Percentiles rank a stretch among this genome's conserved stretches.
These are phyloP conservation scores for Apogon hyalosoma DNA, from an alignment of 2,797 vertebrate species.

Conservation along the genomic window DNA sequence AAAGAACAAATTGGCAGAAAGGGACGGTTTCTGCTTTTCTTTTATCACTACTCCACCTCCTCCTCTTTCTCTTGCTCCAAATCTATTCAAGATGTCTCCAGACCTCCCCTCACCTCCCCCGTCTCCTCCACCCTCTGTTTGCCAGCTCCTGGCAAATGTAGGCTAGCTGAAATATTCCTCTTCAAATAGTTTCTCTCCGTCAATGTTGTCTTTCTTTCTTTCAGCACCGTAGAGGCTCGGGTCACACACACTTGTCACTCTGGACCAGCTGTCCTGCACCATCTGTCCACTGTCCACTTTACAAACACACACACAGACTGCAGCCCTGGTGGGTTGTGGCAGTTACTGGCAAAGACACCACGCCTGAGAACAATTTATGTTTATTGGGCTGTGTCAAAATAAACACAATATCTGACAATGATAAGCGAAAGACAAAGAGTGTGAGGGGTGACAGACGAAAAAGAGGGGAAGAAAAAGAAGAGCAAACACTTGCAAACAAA, in stretches of 20 bases:
- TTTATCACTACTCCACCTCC: slow-evolving; percentile 60
- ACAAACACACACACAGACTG: slow-evolving; percentile 41
- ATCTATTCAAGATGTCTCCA: slow-evolving; percentile 79
- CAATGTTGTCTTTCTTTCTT: slow-evolving; percentile 88
- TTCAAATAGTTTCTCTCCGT: slow-evolving; percentile 86
- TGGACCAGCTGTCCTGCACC: slow-evolving; percentile 85
- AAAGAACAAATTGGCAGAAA: slow-evolving; percentile 75
- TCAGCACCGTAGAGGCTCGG: slow-evolving; percentile 78
- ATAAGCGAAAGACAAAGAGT: slow-evolving; percentile 43
- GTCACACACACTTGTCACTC: slow-evolving; percentile 86
- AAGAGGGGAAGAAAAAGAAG: slow-evolving; percentile 6
- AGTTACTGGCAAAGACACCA: slow-evolving; percentile 56
- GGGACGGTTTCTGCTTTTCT: slow-evolving; percentile 63
- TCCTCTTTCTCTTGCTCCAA: slow-evolving; percentile 62
- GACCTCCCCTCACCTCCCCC: slow-evolving; percentile 21
- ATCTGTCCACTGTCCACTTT: slow-evolving; percentile 82
- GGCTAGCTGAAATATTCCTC: slow-evolving; percentile 84
- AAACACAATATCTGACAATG: slow-evolving; percentile 65
- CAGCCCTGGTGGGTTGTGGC: slow-evolving; percentile 52
- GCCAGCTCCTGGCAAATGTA: slow-evolving; percentile 75
- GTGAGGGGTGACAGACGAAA: slow-evolving; percentile 10
- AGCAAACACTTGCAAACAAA: slow-evolving; percentile 55
- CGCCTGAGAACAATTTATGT: slow-evolving; percentile 60
- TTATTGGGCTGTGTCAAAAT: slow-evolving; percentile 74
- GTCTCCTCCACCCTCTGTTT: slow-evolving; percentile 62